Percentiles rank a stretch among this genome's conserved stretches.
These are phyloP conservation scores for Macrosteles quadrilineatus DNA, from an alignment of 1,140 invertebrate genomes.

Conservation along the genomic window DNA sequence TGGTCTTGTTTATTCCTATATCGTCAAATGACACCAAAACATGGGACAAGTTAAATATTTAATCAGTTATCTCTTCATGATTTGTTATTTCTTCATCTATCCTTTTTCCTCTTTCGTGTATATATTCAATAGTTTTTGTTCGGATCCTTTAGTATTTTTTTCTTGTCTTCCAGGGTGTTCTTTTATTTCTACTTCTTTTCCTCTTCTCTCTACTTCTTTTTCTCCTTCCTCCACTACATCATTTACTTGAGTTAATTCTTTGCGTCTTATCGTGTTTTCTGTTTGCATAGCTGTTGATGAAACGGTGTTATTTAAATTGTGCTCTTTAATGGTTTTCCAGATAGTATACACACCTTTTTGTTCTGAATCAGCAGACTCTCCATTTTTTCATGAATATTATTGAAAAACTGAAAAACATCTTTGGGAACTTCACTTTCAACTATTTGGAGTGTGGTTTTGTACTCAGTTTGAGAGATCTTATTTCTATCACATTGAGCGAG, in stretches of 20 bases:
- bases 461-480: constrained; percentile 6
- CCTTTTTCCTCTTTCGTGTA: too few species aligned
- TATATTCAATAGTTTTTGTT: too few species aligned
- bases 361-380: constrained; percentile 7
- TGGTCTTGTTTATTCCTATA: too few species aligned
- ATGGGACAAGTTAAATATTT: too few species aligned
- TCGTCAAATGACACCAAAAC: too few species aligned
- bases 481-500: not conserved
- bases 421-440: not conserved
- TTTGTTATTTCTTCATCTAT: too few species aligned
- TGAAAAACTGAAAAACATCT: not conserved
- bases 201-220: not conserved
- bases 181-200: not conserved
- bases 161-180: not conserved
- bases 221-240: constrained; percentile 3
- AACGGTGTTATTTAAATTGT: not conserved
- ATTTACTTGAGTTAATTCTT: too few species aligned
- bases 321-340: not conserved
- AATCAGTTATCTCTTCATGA: too few species aligned
- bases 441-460: not conserved
- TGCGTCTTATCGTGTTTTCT: too few species aligned
- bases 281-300: not conserved
- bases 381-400: too few species aligned
- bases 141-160: too few species aligned
- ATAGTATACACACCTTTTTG: too few species aligned